Base-by-base conservation (phyloP, 2,113 vertebrate species). In the Entelurus aequoreus region DNA sequence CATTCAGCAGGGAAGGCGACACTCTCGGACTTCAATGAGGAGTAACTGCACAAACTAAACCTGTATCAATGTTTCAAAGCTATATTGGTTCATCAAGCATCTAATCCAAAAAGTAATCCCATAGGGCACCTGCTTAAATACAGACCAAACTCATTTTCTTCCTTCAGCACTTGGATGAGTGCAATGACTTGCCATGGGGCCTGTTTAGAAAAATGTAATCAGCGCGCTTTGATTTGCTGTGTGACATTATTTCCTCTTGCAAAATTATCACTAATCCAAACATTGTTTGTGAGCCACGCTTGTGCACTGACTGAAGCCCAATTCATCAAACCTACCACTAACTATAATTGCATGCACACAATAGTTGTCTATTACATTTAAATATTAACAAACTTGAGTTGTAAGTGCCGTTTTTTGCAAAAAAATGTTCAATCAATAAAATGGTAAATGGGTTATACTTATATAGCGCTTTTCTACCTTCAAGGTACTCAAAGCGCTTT, bases 71-170 rank as follows among this genome's bases (percentile, higher is more conserved):
- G 37, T 57, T 57, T 42, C n/a, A n/a, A 57, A 44, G 42, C 54
- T 12, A 57, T 44, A 57, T 57, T 57, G 55, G 55, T 57, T 57
- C 55, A 57, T 57, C 44, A 46, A 57, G 42, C 55, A 57, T 57
- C 55, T 57, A 44, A 57, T 57, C 55, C 19, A 57, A 57, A 57
- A 57, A 57, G 55, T 57, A 57, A 57, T 57, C 55, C 44, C 55
- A 13, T 21, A 57, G 44, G 40, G 44, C 55, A 40, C 54, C 42
- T 19, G 16, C 44, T 57, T 57, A 57, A 57, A 57, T 57, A 57
- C 21, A 52, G 46, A 47, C 10, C 16, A 49, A 10, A 5, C 49
- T 50, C 54, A 51, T 51, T 57, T 53, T 38, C 58, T 21, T 59
- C 46, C 7, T 15, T 15, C 5, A 51, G 16, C 19, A 42, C 7